Evolutionary conservation across 2,113 vertebrate genomes (phyloP).

Genomic region (Cavia aperea): DNA sequence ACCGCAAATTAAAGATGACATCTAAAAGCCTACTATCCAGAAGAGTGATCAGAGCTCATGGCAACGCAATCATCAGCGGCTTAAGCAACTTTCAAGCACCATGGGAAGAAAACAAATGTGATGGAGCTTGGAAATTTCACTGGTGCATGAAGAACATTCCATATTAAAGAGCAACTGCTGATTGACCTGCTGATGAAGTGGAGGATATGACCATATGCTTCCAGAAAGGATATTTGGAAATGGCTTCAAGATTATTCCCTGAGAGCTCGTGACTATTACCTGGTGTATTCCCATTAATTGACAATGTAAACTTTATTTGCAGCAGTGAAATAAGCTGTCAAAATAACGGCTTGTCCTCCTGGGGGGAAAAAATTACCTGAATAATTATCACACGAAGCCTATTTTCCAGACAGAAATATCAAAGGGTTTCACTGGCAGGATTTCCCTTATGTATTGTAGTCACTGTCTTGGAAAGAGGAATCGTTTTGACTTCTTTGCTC

Average conservation of each 20-base stretch:
- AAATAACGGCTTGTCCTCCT: constrained; percentile 52
- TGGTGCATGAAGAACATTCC: constrained; percentile 54
- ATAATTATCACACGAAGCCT: constrained; percentile 42
- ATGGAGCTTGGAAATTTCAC: constrained; percentile 50
- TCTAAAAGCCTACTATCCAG: constrained; percentile 66
- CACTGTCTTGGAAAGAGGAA: constrained; percentile 6
- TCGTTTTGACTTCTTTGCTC: neutral
- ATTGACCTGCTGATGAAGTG: constrained; percentile 58
- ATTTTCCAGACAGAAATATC: constrained; percentile 42
- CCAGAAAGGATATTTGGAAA: constrained; percentile 59
- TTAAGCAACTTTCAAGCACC: constrained; percentile 69
- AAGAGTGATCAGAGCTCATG: constrained; percentile 69
- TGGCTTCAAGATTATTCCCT: constrained; percentile 55
- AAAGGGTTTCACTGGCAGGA: constrained; percentile 7
- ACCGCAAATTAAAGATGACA: constrained; percentile 77
- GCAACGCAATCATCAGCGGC: constrained; percentile 68
- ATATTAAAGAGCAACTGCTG: constrained; percentile 63
- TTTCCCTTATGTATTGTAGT: neutral
- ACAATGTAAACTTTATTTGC: constrained; percentile 62
- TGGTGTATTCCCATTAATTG: constrained; percentile 58
- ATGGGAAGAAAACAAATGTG: constrained; percentile 47
- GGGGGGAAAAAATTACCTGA: constrained; percentile 54
- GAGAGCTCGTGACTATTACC: constrained; percentile 61
- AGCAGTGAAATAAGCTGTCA: constrained; percentile 64
- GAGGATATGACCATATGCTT: constrained; percentile 59